phyloP scores from a whole-genome alignment of 2,888 invertebrate species.

The Drosophila neonasuta region DNA sequence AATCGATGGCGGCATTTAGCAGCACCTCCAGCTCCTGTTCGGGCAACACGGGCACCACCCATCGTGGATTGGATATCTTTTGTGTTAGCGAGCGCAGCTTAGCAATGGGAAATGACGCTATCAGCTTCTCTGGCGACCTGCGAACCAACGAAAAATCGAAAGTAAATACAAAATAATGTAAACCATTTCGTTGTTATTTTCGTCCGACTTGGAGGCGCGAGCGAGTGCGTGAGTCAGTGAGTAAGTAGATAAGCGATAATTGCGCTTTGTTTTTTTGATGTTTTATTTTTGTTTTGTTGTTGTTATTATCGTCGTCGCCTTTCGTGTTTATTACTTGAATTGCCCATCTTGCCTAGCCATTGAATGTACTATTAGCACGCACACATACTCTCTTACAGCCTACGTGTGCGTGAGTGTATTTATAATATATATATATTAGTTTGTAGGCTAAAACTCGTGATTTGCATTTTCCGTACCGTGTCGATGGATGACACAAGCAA shows the following conservation, averaged over 20 bases:
- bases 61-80: slow-evolving; percentile 96
- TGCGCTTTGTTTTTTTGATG: slow-evolving; percentile 44
- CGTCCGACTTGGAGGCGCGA: background rate
- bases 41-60: slow-evolving; percentile 98
- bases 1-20: slow-evolving; percentile 92
- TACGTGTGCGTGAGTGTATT: slow-evolving; percentile 7
- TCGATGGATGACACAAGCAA: slow-evolving; percentile 8
- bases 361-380: slow-evolving; percentile 7
- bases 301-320: slow-evolving; percentile 49
- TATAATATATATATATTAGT: slow-evolving; percentile 1
- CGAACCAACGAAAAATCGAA: slow-evolving; percentile 9
- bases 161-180: slow-evolving; percentile 11
- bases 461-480: slow-evolving; percentile 28
- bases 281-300: background rate
- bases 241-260: slow-evolving; percentile 47
- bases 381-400: slow-evolving; percentile 4
- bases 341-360: slow-evolving; percentile 28
- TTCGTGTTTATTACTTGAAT: slow-evolving; percentile 57
- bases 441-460: slow-evolving; percentile 41
- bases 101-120: slow-evolving; percentile 89
- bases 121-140: slow-evolving; percentile 81
- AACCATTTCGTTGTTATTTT: slow-evolving; percentile 20
- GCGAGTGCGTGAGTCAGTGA: slow-evolving; percentile 27
- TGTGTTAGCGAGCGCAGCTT: slow-evolving; percentile 95
- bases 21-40: slow-evolving; percentile 97